A percentile compares a stretch with the other conserved stretches of the same genome.
Conservation (phyloP, 2,113 vertebrate species). For the Anhinga anhinga region DNA sequence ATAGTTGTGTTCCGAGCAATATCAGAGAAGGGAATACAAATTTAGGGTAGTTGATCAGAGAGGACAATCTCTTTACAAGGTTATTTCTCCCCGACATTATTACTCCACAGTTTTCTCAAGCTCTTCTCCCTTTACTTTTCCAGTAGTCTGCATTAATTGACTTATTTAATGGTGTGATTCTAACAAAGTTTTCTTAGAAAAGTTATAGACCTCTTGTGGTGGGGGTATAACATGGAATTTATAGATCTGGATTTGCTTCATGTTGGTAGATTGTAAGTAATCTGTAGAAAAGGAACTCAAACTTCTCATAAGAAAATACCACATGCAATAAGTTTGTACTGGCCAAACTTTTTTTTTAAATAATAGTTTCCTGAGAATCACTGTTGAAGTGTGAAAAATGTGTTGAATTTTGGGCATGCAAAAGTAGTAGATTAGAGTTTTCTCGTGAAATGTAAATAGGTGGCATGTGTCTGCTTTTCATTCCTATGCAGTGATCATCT, state of each 20-base stretch:
- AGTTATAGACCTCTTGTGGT: background rate
- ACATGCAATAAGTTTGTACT: background rate
- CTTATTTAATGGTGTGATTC: background rate
- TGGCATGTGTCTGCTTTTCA: background rate
- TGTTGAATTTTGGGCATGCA: background rate
- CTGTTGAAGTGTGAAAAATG: background rate
- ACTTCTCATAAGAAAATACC: background rate
- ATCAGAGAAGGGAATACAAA: background rate
- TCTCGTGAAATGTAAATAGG: background rate
- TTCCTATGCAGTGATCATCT: background rate
- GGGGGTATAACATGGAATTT: fast-evolving
- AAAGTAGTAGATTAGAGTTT: background rate
- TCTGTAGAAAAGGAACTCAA: background rate
- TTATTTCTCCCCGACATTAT: background rate
- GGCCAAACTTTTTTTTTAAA: background rate
- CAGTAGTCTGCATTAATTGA: background rate
- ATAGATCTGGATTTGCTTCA: background rate
- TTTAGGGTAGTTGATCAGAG: background rate
- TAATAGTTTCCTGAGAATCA: background rate
- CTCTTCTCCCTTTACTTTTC: background rate
- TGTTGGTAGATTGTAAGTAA: background rate
- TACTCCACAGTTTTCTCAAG: background rate
- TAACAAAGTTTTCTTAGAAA: background rate
- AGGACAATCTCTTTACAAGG: background rate
- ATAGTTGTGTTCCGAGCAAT: background rate